Base-by-base conservation (phyloP, 2,797 vertebrate species). In the Crocidura indochinensis region DNA sequence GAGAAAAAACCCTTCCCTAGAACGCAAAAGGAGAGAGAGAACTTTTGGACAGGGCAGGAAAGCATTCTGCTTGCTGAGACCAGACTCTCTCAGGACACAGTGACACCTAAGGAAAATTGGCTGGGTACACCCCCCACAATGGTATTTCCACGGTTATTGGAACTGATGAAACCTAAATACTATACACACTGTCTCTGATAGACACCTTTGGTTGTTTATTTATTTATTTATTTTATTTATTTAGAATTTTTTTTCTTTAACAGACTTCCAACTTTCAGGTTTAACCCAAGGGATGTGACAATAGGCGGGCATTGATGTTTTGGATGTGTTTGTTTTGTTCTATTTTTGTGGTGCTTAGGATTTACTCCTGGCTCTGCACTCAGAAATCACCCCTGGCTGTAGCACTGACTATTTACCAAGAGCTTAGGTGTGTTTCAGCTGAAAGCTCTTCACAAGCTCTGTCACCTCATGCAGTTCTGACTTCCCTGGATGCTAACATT, bases 101-200 rank as follows among this genome's bases (percentile, higher is more conserved):
- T 2, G 20, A 12, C 8, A 24, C 10, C 47, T 74, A n/a, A 65
- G 6, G 11, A 75, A 46, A 47, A 8, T 17, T 46, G 4, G n/a
- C 24, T 5, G 38, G 46, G 51, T 4, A 20, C 38, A 56, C 6
- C 20, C 10, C 44, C 11, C 8, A 0, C 20, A 24, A 60, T 1
- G 2, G 6, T 8, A 74, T 78, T 47, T 77, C 47, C 51, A 74
- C 53, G 27, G 31, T 51, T 29, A 46, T 75, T 49, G 44, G 38
- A 9, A 46, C 27, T 17, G 17, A 7, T 24, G 10, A 81, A 49
- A 69, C 5, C 72, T 11, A 72, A 44, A 78, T 68, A n/a, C 80
- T 74, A 49, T 51, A 87, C 90, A 92, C 51, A 51, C 22, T 82
- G 3, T 65, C 44, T 89, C 72, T 82, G 79, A 60, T 75, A 72